phyloP scores from a whole-genome alignment of 2,888 invertebrate genomes.

The Cephalotes varians region DNA sequence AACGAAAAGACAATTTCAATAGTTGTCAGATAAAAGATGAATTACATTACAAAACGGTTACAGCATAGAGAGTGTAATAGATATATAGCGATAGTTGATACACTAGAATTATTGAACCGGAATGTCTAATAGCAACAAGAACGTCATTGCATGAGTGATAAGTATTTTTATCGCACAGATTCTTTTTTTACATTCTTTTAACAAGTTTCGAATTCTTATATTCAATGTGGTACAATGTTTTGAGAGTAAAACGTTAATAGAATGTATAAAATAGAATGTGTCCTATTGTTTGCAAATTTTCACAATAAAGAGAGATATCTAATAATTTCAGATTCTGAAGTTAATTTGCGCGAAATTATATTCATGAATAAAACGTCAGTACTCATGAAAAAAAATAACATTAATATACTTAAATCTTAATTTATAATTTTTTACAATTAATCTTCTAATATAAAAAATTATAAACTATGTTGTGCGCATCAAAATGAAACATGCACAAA shows the following conservation, averaged over 20 bases:
- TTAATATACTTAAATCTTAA: background rate
- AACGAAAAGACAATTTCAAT: background rate
- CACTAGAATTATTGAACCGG: constrained; percentile 18
- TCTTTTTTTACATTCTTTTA: background rate
- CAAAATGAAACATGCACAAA: background rate
- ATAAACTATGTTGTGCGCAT: background rate
- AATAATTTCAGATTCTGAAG: background rate
- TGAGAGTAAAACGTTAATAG: background rate
- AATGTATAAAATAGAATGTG: background rate
- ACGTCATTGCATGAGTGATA: constrained; percentile 1
- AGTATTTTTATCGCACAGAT: background rate
- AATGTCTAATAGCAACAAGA: constrained; percentile 11
- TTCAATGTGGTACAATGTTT: background rate
- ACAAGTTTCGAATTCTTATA: background rate
- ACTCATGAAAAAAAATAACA: background rate
- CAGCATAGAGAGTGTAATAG: background rate
- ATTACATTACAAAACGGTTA: background rate
- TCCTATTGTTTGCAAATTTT: background rate
- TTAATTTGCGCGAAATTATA: background rate
- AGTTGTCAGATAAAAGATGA: background rate
- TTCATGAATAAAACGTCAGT: background rate
- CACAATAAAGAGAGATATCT: background rate
- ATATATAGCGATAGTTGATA: constrained; percentile 1
- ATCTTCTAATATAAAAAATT: background rate
- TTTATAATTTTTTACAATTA: background rate